phyloP scores from a whole-genome alignment of 1,140 invertebrate genomes.

The Drosophila busckii region DNA sequence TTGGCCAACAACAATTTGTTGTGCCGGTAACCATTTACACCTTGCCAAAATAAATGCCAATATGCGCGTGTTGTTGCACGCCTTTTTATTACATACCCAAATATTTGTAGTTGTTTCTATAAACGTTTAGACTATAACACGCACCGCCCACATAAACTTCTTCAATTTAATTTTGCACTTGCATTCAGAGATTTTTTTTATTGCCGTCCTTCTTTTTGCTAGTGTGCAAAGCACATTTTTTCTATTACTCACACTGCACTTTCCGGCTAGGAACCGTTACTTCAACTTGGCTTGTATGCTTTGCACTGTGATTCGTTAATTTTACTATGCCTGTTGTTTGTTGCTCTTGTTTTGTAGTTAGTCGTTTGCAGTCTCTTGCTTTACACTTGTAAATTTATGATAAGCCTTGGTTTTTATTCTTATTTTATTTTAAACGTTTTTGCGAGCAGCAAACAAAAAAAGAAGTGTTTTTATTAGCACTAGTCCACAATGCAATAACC shows the following conservation, averaged over 20 bases:
- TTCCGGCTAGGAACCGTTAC: conserved; percentile 54
- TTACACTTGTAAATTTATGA: conserved; percentile 35
- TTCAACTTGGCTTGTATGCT: conserved; percentile 35
- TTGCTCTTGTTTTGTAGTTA: conserved; percentile 7
- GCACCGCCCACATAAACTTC: conserved; percentile 54
- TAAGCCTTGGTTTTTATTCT: conserved; percentile 15
- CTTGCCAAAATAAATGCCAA: conserved; percentile 5
- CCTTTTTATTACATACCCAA: conserved; percentile 35
- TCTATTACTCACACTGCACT: conserved; percentile 37
- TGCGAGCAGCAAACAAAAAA: conserved; percentile 18
- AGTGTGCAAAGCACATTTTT: conserved; percentile 59
- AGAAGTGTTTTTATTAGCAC: conserved; percentile 33
- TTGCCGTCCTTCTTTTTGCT: conserved; percentile 33
- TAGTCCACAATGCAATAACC: conserved; percentile 38
- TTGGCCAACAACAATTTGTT: conserved; percentile 30
- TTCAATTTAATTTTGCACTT: conserved; percentile 49
- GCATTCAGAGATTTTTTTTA: conserved; percentile 29
- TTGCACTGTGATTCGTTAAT: conserved; percentile 47
- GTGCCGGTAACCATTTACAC: conserved; percentile 42
- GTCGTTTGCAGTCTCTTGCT: conserved; percentile 19
- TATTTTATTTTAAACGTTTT: conserved; percentile 18
- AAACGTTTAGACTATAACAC: conserved; percentile 38
- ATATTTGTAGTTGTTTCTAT: conserved; percentile 24
- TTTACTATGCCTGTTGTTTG: conserved; percentile 28
- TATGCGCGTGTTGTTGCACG: neutral